Conservation (phyloP, 2,888 invertebrate genomes). For the Bellardia pandia region DNA sequence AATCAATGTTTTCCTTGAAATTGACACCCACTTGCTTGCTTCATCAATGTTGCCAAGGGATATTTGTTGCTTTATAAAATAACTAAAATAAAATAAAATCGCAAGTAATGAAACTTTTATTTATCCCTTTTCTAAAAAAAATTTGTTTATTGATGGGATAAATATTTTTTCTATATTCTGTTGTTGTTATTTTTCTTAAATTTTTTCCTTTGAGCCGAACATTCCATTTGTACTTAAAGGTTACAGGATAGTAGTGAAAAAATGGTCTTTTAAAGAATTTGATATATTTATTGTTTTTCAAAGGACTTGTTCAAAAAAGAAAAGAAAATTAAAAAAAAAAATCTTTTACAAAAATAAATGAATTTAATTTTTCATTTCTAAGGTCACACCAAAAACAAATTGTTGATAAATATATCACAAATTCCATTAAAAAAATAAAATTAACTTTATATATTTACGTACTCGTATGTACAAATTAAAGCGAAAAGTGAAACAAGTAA, state of each 20-base stretch:
- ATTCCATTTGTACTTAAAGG: not conserved
- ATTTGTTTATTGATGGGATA: conserved; percentile 6
- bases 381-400: no score
- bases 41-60: not conserved
- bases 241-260: not conserved
- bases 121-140: not conserved
- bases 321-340: not conserved
- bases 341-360: not conserved
- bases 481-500: no score
- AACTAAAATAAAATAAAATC: not conserved
- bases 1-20: not conserved
- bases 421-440: no score
- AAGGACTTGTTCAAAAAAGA: not conserved
- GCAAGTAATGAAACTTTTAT: not conserved
- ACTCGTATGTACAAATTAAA: no score
- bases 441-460: no score
- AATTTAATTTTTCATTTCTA: not conserved
- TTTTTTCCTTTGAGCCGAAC: not conserved
- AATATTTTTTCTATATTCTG: not conserved
- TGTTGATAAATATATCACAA: not conserved
- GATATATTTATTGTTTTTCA: not conserved
- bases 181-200: not conserved
- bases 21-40: not conserved
- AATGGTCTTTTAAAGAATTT: not conserved
- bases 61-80: not conserved